These are phyloP conservation scores for Thaumatotibia leucotreta DNA, from an alignment of 1,140 invertebrate genomes.

Conservation along the genomic window DNA sequence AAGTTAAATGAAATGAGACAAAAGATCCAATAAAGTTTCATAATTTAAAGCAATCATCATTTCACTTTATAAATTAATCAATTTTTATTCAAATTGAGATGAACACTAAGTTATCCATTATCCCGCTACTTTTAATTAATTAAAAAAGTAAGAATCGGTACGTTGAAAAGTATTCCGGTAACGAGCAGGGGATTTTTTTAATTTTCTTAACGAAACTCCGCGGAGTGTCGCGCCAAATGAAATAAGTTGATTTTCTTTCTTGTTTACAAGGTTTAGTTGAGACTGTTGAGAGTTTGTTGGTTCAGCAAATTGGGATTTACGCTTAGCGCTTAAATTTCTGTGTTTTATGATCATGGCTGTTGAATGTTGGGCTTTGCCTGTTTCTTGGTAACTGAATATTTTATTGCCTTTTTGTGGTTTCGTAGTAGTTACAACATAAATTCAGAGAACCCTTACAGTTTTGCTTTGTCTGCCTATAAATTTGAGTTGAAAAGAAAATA, in stretches of 20 bases:
- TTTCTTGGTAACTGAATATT: background rate
- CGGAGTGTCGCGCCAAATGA: constrained; percentile 11
- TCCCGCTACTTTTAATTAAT: background rate
- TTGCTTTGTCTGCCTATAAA: no score
- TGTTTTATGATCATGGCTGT: background rate
- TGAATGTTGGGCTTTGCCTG: background rate
- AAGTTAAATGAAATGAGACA: background rate
- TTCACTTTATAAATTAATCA: background rate
- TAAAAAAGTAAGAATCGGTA: constrained; percentile 1
- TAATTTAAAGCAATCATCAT: background rate
- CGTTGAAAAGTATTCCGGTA: background rate
- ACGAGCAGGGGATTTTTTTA: background rate
- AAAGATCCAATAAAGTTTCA: background rate
- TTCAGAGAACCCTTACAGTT: no score
- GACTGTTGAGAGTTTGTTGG: background rate
- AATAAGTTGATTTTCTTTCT: constrained; percentile 14
- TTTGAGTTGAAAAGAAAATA: no score
- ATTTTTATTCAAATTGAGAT: background rate
- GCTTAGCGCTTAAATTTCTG: background rate
- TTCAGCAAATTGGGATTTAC: background rate
- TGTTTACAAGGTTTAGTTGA: constrained; percentile 2
- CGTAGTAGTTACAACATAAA: background rate
- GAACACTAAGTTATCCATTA: constrained; percentile 8
- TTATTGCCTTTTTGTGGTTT: no score
- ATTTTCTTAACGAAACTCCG: constrained; percentile 11